Percentiles rank a stretch among this genome's conserved stretches.
Conservation (phyloP, 30 jellyfish, hydroid and myxozoan genomes). For the Hydra vulgaris region DNA sequence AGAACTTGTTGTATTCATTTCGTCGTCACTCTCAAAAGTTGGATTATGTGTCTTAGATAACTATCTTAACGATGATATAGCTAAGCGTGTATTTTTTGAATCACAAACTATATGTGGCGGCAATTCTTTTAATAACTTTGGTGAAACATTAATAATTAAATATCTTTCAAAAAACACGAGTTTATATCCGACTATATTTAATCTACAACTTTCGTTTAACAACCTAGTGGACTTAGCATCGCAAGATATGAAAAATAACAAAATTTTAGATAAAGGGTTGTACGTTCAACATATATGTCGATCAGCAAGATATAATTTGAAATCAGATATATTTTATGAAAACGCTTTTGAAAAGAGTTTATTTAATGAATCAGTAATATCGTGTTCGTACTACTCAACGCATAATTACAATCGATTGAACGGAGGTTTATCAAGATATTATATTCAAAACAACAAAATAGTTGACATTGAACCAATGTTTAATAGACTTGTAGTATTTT, state of each 20-base stretch:
- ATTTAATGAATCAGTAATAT: not conserved
- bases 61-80: slow-evolving; percentile 11
- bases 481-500: not conserved
- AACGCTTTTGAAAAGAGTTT: not conserved
- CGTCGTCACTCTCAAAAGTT: slow-evolving; percentile 5
- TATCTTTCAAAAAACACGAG: not conserved
- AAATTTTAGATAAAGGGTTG: not conserved
- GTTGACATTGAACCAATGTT: slow-evolving; percentile 2
- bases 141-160: not conserved
- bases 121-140: not conserved
- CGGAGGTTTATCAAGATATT: slow-evolving; percentile 4
- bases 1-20: slow-evolving; percentile 1
- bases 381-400: not conserved
- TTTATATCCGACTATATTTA: not conserved
- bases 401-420: not conserved
- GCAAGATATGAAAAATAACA: not conserved
- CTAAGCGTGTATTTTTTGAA: slow-evolving; percentile 5
- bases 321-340: not conserved
- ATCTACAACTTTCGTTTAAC: not conserved
- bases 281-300: not conserved
- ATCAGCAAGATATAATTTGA: not conserved
- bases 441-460: not conserved
- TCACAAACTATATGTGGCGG: slow-evolving; percentile 9
- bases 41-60: slow-evolving; percentile 27
- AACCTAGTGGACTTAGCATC: not conserved